A percentile compares a stretch with the other conserved stretches of the same genome.
Evolutionary conservation across 2,113 vertebrate species (phyloP).

Genomic region (Hemibagrus wyckioides): DNA sequence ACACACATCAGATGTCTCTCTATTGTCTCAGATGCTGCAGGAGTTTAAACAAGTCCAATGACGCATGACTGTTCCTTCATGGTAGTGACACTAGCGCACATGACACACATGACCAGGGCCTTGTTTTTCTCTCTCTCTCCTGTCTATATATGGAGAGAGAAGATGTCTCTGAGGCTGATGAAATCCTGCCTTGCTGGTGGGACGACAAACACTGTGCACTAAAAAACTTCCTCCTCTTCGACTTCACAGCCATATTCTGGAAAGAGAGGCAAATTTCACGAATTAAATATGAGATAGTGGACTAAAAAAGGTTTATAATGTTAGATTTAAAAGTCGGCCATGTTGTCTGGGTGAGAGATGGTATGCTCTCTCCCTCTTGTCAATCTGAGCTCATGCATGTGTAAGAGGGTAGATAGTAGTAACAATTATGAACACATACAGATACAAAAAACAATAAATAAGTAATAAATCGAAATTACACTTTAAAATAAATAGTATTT

Average conservation of each 20-base stretch:
- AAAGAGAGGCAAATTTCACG: background rate
- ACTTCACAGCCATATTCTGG: slow-evolving; percentile 70
- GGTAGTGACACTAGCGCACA: slow-evolving; percentile 19
- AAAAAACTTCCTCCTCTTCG: slow-evolving; percentile 70
- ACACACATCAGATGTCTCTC: background rate
- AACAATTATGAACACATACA: background rate
- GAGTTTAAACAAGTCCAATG: background rate
- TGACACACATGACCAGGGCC: background rate
- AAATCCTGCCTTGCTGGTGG: background rate
- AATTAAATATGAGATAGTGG: background rate
- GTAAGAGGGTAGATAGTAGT: background rate
- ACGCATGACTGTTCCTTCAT: slow-evolving; percentile 13
- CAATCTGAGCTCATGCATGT: background rate
- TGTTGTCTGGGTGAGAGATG: background rate
- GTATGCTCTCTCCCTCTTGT: background rate
- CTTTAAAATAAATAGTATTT: background rate
- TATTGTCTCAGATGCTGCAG: background rate
- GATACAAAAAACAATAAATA: no score
- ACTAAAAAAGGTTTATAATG: background rate
- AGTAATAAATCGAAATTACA: background rate
- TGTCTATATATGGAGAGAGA: background rate
- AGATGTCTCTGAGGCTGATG: background rate
- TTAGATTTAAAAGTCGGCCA: background rate
- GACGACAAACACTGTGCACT: slow-evolving; percentile 5
- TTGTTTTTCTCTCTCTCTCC: background rate